Conservation (phyloP, 1,140 invertebrate species). For the Trachymyrmex cornetzi region DNA sequence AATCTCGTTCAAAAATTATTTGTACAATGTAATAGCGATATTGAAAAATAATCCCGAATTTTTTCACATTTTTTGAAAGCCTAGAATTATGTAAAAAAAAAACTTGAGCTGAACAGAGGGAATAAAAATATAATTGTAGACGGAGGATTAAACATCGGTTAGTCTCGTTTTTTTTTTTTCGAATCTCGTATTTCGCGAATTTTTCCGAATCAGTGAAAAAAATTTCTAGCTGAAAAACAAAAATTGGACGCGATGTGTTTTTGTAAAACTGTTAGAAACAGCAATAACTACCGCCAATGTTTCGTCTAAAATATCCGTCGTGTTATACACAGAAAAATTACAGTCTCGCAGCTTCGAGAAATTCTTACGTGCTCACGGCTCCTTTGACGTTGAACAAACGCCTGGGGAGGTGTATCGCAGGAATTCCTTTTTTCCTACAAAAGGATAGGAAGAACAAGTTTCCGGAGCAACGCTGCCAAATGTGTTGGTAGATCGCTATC, state of each 20-base stretch:
- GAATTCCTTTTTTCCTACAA: background rate
- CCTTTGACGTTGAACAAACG: constrained; percentile 45
- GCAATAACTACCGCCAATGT: background rate
- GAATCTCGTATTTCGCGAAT: background rate
- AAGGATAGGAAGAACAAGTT: constrained; percentile 15
- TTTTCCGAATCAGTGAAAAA: background rate
- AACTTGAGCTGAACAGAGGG: too few species aligned
- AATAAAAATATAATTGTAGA: too few species aligned
- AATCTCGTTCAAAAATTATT: too few species aligned
- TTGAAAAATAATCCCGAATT: too few species aligned
- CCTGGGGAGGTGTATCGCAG: background rate
- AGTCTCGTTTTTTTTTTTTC: background rate
- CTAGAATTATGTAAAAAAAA: too few species aligned
- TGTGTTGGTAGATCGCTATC: background rate
- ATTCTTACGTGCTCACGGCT: constrained; percentile 12
- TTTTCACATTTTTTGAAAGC: too few species aligned
- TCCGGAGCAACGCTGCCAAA: background rate
- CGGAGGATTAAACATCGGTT: background rate
- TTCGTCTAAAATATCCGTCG: background rate
- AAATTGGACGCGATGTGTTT: background rate
- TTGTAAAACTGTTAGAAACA: background rate
- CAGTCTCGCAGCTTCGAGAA: background rate
- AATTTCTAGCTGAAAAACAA: background rate
- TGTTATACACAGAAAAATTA: constrained; percentile 5
- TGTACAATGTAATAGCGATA: too few species aligned